Conservation (phyloP, 2,113 vertebrate genomes). For the Microtus ochrogaster region DNA sequence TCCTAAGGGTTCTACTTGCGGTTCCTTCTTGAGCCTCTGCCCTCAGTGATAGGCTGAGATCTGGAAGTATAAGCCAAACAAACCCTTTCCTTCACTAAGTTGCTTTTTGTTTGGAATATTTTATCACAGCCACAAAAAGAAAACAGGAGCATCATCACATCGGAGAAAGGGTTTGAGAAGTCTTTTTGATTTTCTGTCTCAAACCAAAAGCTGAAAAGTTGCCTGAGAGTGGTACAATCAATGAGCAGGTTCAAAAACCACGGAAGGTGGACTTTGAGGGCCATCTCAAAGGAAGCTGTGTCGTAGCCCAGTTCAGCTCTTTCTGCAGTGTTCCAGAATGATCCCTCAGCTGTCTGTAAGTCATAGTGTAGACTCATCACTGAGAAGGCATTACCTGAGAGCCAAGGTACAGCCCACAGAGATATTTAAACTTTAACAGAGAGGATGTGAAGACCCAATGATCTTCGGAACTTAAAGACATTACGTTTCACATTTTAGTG, state of each 20-base stretch:
- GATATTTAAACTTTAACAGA: neutral
- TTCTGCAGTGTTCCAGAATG: rapidly evolving
- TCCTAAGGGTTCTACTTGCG: neutral
- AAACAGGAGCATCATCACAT: neutral
- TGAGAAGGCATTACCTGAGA: neutral
- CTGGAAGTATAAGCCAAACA: neutral
- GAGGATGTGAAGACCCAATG: neutral
- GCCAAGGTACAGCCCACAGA: neutral
- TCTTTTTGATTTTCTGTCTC: neutral
- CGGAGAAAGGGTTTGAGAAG: neutral
- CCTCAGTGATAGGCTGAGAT: neutral
- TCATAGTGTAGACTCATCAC: neutral
- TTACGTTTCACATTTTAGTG: neutral
- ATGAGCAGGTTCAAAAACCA: neutral
- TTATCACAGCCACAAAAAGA: neutral
- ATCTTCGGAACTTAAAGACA: neutral
- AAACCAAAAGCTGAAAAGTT: neutral
- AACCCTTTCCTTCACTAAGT: neutral
- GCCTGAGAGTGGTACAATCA: neutral
- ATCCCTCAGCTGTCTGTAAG: neutral
- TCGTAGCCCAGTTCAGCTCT: rapidly evolving
- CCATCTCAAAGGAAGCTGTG: neutral
- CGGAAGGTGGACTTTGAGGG: neutral
- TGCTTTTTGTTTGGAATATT: neutral
- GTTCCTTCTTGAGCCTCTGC: neutral